Conservation (phyloP, 2,113 vertebrate species). For the Ariopsis seemanni region DNA sequence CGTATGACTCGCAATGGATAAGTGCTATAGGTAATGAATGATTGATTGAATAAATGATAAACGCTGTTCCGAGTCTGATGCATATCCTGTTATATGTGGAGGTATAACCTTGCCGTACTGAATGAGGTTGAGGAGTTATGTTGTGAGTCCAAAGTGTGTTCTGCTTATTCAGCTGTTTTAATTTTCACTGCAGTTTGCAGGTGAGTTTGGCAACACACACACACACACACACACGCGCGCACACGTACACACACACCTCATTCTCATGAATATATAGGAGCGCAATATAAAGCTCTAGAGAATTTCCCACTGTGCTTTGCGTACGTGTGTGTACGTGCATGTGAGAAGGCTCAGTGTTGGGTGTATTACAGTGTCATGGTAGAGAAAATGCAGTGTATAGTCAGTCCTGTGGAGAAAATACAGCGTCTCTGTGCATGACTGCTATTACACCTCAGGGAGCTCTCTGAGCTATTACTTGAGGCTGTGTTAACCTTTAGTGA, state of each 20-base stretch:
- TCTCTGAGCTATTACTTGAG: constrained; percentile 28
- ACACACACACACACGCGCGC: background rate
- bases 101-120: constrained; percentile 5
- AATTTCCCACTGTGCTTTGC: constrained; percentile 7
- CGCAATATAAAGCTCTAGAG: constrained; percentile 3
- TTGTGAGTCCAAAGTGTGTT: background rate
- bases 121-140: background rate
- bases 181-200: constrained; percentile 12
- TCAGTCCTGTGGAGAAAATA: constrained; percentile 25
- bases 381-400: constrained; percentile 9
- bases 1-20: too few relatives aligned
- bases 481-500: constrained; percentile 28
- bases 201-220: constrained; percentile 6
- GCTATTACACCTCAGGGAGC: constrained; percentile 41
- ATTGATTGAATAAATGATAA: too few relatives aligned
- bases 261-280: background rate
- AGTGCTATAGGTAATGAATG: too few relatives aligned
- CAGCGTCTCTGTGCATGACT: constrained; percentile 22
- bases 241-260: background rate
- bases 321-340: background rate
- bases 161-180: constrained; percentile 27
- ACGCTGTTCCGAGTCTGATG: background rate
- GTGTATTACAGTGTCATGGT: constrained; percentile 29
- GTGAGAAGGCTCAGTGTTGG: background rate
- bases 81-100: background rate